Conservation (phyloP, 2,113 vertebrate species). For the Odontesthes bonariensis region DNA sequence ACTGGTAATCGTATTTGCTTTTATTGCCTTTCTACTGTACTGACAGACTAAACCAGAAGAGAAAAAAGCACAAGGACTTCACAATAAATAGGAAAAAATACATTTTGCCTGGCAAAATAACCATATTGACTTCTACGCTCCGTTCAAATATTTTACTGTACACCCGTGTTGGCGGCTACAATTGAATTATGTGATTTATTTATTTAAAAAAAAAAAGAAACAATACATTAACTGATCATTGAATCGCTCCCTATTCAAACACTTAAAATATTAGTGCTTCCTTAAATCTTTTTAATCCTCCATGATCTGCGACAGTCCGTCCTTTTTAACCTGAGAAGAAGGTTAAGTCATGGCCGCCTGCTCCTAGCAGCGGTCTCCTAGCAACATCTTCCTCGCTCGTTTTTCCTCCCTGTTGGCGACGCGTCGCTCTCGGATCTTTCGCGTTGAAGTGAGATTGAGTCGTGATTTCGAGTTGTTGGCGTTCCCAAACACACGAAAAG, state of each 20-base stretch:
- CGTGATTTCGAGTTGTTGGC: slow-evolving; percentile 35
- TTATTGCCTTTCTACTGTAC: slow-evolving; percentile 71
- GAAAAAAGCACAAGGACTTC: slow-evolving; percentile 73
- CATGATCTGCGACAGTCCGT: slow-evolving; percentile 48
- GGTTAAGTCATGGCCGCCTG: slow-evolving; percentile 47
- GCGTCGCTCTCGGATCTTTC: slow-evolving; percentile 56
- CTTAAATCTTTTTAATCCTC: slow-evolving; percentile 35
- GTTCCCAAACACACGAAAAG: slow-evolving; percentile 12
- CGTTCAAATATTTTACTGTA: slow-evolving; percentile 76
- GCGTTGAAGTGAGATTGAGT: slow-evolving; percentile 30
- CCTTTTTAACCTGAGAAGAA: slow-evolving; percentile 71
- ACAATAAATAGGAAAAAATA: slow-evolving; percentile 85
- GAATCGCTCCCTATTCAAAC: slow-evolving; percentile 61
- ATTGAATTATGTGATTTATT: slow-evolving; percentile 72
- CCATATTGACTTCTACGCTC: slow-evolving; percentile 60
- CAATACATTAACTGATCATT: slow-evolving; percentile 65
- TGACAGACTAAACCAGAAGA: slow-evolving; percentile 65
- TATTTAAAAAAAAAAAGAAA: slow-evolving; percentile 57
- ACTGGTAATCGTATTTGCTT: slow-evolving; percentile 32
- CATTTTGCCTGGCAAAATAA: slow-evolving; percentile 75
- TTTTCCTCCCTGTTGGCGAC: slow-evolving; percentile 6
- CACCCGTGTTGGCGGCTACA: slow-evolving; percentile 77
- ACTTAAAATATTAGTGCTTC: slow-evolving; percentile 76
- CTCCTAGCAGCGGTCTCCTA: slow-evolving; percentile 40
- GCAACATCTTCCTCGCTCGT: slow-evolving; percentile 38